phyloP scores from a whole-genome alignment of 2,888 invertebrate species.

The Scaptomyza caliginosa region DNA sequence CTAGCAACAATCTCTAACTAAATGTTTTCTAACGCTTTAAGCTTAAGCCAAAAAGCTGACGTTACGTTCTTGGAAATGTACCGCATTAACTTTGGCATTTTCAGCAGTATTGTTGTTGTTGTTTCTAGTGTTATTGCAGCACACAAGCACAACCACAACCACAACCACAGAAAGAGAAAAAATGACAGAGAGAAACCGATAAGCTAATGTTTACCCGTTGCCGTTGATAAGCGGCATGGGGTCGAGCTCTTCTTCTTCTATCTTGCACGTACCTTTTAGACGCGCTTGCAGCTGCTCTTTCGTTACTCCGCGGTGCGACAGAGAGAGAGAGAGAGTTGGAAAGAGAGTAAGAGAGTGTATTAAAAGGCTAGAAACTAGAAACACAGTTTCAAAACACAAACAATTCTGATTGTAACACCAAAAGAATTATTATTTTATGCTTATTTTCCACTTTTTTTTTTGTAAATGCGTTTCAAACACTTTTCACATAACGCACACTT shows the following conservation, averaged over 20 bases:
- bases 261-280: constrained; percentile 57
- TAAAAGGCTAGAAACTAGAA: background rate
- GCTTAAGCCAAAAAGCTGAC: constrained; percentile 24
- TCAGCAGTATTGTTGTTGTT: constrained; percentile 29
- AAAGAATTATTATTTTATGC: background rate
- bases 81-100: constrained; percentile 51
- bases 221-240: constrained; percentile 50
- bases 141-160: constrained; percentile 7
- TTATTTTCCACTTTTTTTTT: constrained; percentile 7
- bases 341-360: background rate
- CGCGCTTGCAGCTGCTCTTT: constrained; percentile 46
- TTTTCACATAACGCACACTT: constrained; percentile 39
- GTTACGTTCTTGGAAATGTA: constrained; percentile 64
- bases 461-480: constrained; percentile 37
- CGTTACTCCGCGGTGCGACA: background rate
- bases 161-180: background rate
- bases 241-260: constrained; percentile 30
- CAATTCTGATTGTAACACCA: constrained; percentile 18
- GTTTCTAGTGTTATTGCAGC: constrained; percentile 4
- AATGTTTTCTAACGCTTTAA: constrained; percentile 45
- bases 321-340: constrained; percentile 1
- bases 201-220: constrained; percentile 50
- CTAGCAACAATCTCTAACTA: constrained; percentile 48
- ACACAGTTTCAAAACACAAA: constrained; percentile 25
- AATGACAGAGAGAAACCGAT: constrained; percentile 25